Evolutionary conservation across 2,888 invertebrate species (phyloP), one percentile per base, ranked within the genome.

Genomic region (Andrena marginata): DNA sequence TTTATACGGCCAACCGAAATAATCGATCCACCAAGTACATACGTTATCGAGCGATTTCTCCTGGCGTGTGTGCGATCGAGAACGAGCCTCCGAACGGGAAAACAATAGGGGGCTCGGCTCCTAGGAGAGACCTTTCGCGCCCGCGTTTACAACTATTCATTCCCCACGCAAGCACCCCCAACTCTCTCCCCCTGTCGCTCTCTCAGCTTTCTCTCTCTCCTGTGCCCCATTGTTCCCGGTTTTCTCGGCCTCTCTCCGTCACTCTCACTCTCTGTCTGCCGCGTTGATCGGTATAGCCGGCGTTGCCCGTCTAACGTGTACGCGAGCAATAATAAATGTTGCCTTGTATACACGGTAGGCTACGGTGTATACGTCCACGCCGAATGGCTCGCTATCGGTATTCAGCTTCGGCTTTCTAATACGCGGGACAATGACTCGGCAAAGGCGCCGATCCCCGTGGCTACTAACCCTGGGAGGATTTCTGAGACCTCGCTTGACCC

Each of bases 61-160:
- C 82, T 70, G 70, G 80, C 69, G 78, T 67, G 73, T 29, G 75
- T 48, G 73, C 76, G 84, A 71, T 65, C 77, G 69, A 51, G 72
- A 78, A 74, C 77, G 87, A 91, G 82, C 80, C 84, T 82, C 76
- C 80, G 86, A 80, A 82, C 75, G 67, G 59, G 82, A 72, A 90
- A 90, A 92, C 92, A 92, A 92, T 92, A 87, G 91, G 79, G 80
- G 86, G 81, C 90, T 85, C 82, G 90, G 86, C 79, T 87, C 60
- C 78, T 85, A 85, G 81, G 83, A 88, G 82, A 89, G 89, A 90
- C 90, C 91, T 92, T 91, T 91, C 90, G 89, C 90, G 91, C 89
- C 87, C 88, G 88, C 90, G 87, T 88, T 91, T 88, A 85, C 89
- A 87, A 89, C 89, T 89, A 90, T 91, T 91, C 90, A 87, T 89